These are phyloP conservation scores for Perca fluviatilis DNA, from an alignment of 2,113 vertebrate genomes.

Conservation along the genomic window DNA sequence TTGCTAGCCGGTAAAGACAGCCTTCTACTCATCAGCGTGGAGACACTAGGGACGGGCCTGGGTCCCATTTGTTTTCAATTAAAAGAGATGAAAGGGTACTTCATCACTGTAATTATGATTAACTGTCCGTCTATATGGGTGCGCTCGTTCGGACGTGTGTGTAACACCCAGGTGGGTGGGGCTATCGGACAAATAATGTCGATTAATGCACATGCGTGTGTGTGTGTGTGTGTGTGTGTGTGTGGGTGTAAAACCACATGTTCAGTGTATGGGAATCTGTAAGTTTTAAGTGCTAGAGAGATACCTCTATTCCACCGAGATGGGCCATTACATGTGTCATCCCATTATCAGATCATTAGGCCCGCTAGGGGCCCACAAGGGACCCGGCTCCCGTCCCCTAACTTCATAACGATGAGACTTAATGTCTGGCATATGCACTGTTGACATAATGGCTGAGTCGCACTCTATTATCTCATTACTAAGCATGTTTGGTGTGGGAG, in stretches of 20 bases:
- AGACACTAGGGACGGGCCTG: constrained; percentile 15
- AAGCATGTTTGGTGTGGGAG: constrained; percentile 40
- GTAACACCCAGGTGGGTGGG: constrained; percentile 29
- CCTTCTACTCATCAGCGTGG: constrained; percentile 24
- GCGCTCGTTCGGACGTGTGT: constrained; percentile 12
- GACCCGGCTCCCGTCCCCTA: constrained; percentile 29
- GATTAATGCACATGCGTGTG: constrained; percentile 11
- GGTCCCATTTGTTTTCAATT: constrained; percentile 66
- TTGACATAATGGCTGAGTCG: constrained; percentile 60
- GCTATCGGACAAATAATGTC: constrained; percentile 20
- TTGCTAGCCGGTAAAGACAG: constrained; percentile 13
- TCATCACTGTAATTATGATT: constrained; percentile 67
- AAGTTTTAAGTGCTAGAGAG: constrained; percentile 27
- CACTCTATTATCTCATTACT: constrained; percentile 57
- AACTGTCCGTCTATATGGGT: constrained; percentile 19
- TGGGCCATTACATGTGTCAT: constrained; percentile 62
- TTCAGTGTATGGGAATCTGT: background rate
- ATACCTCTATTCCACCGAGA: constrained; percentile 54
- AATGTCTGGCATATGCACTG: constrained; percentile 66
- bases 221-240: background rate
- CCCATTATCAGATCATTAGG: constrained; percentile 73
- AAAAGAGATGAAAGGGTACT: constrained; percentile 45
- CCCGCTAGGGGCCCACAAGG: constrained; percentile 43
- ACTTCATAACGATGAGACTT: constrained; percentile 63
- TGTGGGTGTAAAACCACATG: background rate